Conservation (phyloP, 2,797 vertebrate genomes). For the Tarsius wallacei region DNA sequence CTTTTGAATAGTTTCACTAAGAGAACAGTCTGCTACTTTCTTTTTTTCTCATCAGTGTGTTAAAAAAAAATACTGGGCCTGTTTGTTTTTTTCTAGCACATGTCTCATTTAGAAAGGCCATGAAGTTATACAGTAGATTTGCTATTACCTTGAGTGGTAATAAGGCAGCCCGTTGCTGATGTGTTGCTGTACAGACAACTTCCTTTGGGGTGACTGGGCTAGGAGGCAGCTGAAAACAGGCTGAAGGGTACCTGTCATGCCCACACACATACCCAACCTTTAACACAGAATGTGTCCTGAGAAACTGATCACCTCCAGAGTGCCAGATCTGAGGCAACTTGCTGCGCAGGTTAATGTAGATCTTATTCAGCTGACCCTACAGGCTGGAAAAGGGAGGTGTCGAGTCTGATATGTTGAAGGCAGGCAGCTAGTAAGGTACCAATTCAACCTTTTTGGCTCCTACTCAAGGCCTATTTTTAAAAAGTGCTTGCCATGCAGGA, state of each 20-base stretch:
- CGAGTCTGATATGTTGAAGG: not conserved
- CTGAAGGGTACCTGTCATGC: slow-evolving; percentile 56
- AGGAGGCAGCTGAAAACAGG: not conserved
- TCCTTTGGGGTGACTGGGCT: not conserved
- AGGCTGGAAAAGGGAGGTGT: not conserved
- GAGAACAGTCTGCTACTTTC: slow-evolving; percentile 47
- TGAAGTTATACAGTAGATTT: not conserved
- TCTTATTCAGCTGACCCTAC: not conserved
- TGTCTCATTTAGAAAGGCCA: slow-evolving; percentile 77
- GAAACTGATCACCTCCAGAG: slow-evolving; percentile 47
- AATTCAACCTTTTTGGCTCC: not conserved
- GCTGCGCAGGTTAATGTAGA: not conserved
- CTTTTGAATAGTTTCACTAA: slow-evolving; percentile 28
- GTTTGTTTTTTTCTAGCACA: slow-evolving; percentile 74
- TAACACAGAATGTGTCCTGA: slow-evolving; percentile 23
- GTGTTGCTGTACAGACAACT: not conserved
- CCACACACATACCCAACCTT: slow-evolving; percentile 47
- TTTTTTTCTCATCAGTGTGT: not conserved
- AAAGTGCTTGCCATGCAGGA: slow-evolving; percentile 5
- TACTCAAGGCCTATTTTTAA: slow-evolving; percentile 54
- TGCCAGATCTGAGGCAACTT: not conserved
- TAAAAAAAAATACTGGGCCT: not conserved
- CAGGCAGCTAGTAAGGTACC: not conserved
- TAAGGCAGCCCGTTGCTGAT: slow-evolving; percentile 14
- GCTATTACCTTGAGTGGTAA: not conserved